These are phyloP conservation scores for Coptodon rendalli DNA, from an alignment of 2,113 vertebrate species.

Conservation along the genomic window DNA sequence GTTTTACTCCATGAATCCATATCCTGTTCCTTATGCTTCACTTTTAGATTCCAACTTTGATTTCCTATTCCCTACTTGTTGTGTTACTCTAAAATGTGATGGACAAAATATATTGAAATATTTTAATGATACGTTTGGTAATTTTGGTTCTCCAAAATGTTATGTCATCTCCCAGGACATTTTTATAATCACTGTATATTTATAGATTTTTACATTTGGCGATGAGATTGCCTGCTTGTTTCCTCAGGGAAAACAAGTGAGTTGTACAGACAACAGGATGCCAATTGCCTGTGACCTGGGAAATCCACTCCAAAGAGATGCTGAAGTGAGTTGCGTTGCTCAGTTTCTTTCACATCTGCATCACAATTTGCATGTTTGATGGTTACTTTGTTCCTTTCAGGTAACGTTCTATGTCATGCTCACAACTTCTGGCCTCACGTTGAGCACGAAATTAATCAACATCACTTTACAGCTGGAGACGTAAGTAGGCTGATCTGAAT, in stretches of 20 bases:
- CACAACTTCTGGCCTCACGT: constrained; percentile 78
- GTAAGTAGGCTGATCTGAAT: constrained; percentile 62
- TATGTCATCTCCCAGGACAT: neutral
- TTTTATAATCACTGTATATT: neutral
- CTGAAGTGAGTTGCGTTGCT: constrained; percentile 71
- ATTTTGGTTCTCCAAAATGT: neutral
- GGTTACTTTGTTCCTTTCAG: constrained; percentile 52
- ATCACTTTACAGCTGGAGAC: constrained; percentile 82
- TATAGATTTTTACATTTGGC: neutral
- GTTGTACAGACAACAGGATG: constrained; percentile 79
- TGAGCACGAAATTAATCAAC: constrained; percentile 79
- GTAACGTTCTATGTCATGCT: constrained; percentile 84
- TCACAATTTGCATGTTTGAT: neutral
- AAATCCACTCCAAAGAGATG: constrained; percentile 87
- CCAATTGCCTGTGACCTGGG: constrained; percentile 82
- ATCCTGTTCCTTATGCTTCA: neutral
- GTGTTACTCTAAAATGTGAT: neutral
- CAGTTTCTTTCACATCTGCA: neutral
- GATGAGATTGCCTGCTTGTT: neutral
- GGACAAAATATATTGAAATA: neutral
- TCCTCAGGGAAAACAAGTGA: constrained; percentile 74
- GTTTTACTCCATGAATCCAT: neutral
- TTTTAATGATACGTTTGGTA: neutral
- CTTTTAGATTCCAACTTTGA: neutral
- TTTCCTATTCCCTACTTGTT: neutral